A percentile compares a stretch with the other conserved stretches of the same genome.
Conservation (phyloP, 2,113 vertebrate species). For the Bothrops jararaca region DNA sequence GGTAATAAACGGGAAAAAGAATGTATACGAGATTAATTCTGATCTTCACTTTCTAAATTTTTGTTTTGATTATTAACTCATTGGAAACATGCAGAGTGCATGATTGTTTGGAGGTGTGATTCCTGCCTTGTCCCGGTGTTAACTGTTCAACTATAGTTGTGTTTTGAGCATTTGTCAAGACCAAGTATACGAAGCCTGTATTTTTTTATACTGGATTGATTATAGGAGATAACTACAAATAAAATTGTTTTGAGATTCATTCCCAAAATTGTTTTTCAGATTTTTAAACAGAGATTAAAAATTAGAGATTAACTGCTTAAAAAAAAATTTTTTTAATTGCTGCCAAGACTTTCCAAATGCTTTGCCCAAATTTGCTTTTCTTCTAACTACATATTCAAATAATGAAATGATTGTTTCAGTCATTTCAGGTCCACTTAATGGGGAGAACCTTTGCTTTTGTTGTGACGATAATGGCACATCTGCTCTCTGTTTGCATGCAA, state of each 20-base stretch:
- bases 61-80: neutral
- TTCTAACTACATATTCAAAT: neutral
- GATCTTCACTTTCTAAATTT: neutral
- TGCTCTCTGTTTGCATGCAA: neutral
- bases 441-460: no score
- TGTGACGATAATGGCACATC: neutral
- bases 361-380: neutral
- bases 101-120: neutral
- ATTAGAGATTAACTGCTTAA: neutral
- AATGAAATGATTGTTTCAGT: neutral
- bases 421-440: neutral
- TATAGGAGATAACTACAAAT: neutral
- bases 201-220: constrained; percentile 20
- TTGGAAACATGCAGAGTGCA: neutral
- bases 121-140: neutral
- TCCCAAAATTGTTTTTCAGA: constrained; percentile 21
- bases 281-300: constrained; percentile 31
- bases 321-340: neutral
- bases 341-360: neutral
- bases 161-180: neutral
- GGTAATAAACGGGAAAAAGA: neutral
- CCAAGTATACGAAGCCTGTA: neutral
- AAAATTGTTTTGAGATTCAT: constrained; percentile 44
- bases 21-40: neutral
- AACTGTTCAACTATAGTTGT: neutral